Evolutionary conservation across 2,888 invertebrate genomes (phyloP), one percentile per base, ranked within the genome.

Genomic region (Ligdia adustata): DNA sequence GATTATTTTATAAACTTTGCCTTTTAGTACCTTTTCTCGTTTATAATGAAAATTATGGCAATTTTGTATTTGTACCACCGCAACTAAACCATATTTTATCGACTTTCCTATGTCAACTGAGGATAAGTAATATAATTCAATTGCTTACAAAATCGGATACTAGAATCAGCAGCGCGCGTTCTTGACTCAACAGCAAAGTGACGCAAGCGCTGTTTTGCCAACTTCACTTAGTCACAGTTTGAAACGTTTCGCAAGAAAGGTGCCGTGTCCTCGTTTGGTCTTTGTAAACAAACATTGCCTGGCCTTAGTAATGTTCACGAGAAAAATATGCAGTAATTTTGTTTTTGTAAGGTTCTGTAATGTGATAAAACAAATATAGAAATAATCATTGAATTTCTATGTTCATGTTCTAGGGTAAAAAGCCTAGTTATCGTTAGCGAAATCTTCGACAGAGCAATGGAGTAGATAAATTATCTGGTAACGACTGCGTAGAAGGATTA

Each of bases 161-260:
- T 44, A 37, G 28, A 11, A 48, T 29, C 37, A 34, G 37, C 29
- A 38, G 38, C 24, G 29, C 7, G 38, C 44, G 45, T 43, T 62
- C 54, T 57, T 55, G 57, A 50, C 49, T 59, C 51, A 54, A 53
- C 57, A 51, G 48, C 46, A 44, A 43, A 60, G 57, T 84, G 80
- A 84, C 82, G 82, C 75, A 85, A 84, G 67, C 35, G 18, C 75
- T 82, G 85, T 86, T 87, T 86, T 83, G 81, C 76, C 66, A 67
- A 77, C 75, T 70, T 67, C 65, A 75, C 78, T 82, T 81, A 82
- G 78, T 85, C 79, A 79, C 72, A 71, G 59, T 66, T 69, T 72
- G 56, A 64, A 70, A 66, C 78, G 76, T 85, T 81, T 86, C 79
- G 76, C 77, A 83, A 85, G 75, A 78, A 80, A 76, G 76, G 79